Evolutionary conservation across 2,797 vertebrate genomes (phyloP).

Genomic region (Coregonus sp.): DNA sequence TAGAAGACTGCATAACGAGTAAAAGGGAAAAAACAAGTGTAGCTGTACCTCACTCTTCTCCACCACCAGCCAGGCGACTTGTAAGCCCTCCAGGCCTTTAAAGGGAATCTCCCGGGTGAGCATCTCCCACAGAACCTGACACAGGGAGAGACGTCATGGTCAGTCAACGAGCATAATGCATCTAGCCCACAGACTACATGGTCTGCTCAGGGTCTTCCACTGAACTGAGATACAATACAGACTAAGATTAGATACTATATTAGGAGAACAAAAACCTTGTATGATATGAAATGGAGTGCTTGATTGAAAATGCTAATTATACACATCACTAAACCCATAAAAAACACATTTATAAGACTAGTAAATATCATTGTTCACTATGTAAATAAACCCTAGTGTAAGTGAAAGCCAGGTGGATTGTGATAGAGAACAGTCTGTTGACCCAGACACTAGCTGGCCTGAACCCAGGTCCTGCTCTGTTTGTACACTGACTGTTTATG

Average conservation of each 20-base stretch:
- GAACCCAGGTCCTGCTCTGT: neutral
- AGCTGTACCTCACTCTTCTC: constrained; percentile 93
- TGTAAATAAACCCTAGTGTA: neutral
- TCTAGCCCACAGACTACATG: neutral
- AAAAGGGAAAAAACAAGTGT: too few species aligned
- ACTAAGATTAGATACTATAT: neutral
- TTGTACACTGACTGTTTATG: constrained; percentile 11
- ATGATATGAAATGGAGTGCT: too few species aligned
- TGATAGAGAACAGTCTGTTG: neutral
- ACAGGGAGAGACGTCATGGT: constrained; percentile 14
- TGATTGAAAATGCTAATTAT: neutral
- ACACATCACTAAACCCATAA: neutral
- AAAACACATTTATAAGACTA: too few species aligned
- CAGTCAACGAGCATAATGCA: neutral
- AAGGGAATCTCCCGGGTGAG: constrained; percentile 97
- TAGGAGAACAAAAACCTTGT: neutral
- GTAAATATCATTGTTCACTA: neutral
- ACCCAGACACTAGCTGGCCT: neutral
- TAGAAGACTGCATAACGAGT: too few species aligned
- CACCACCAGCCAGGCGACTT: constrained; percentile 99
- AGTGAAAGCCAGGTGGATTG: neutral
- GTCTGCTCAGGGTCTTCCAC: neutral
- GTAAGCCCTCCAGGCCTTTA: constrained; percentile 98
- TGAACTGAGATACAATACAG: neutral
- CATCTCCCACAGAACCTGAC: constrained; percentile 99